A percentile compares a stretch with the other conserved stretches of the same genome.
Conservation (phyloP, 2,113 vertebrate genomes). For the Anseranas semipalmata region DNA sequence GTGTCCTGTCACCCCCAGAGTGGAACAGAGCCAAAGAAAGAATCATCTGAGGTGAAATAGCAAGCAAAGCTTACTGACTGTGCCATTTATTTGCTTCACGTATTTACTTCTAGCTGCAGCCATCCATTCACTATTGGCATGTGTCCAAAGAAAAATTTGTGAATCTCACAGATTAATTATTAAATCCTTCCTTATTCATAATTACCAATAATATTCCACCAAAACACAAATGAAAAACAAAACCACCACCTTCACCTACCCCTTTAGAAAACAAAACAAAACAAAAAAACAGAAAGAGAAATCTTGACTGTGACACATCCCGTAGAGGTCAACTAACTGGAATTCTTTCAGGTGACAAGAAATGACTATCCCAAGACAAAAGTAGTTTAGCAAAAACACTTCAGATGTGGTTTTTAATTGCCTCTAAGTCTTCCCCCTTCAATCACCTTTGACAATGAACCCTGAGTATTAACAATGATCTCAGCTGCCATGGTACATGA, state of each 20-base stretch:
- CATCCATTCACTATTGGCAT: conserved; percentile 1
- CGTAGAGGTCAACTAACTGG: background rate
- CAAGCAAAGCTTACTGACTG: conserved; percentile 22
- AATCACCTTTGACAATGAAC: background rate
- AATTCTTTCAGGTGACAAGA: background rate
- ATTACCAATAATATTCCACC: background rate
- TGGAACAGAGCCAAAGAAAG: conserved; percentile 20
- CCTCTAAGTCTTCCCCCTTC: background rate
- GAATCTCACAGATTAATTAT: conserved; percentile 33
- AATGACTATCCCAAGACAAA: background rate
- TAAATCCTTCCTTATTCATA: conserved; percentile 17
- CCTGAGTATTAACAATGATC: background rate
- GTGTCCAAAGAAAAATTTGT: background rate
- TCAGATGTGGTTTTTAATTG: background rate
- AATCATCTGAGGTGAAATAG: conserved; percentile 40
- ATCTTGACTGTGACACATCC: background rate
- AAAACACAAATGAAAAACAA: background rate
- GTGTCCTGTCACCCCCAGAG: background rate
- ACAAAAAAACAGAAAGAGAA: background rate
- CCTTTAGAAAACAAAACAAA: background rate
- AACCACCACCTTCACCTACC: background rate
- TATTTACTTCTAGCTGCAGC: conserved; percentile 37
- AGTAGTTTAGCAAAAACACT: background rate
- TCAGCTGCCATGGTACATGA: background rate
- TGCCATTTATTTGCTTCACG: conserved; percentile 29